phyloP scores from a whole-genome alignment of 37 sponge, comb jelly and placozoan genomes.

The Ianthella basta region DNA sequence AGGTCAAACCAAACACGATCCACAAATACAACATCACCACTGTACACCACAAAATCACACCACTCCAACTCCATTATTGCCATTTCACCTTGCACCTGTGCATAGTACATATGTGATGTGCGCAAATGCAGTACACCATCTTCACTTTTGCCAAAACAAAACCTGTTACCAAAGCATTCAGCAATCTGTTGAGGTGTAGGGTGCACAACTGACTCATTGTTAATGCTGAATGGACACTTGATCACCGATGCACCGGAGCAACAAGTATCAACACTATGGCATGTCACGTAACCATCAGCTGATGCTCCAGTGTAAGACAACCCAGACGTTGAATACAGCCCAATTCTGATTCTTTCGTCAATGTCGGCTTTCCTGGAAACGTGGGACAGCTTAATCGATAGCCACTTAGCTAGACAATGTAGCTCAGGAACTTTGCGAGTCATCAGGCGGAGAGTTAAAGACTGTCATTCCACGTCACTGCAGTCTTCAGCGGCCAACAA shows the following conservation, averaged over 20 bases:
- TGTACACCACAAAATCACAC: conserved; percentile 14
- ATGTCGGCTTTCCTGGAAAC: not conserved
- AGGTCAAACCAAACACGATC: not conserved
- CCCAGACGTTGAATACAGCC: not conserved
- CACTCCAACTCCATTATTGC: conserved; percentile 31
- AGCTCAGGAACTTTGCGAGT: conserved; percentile 6
- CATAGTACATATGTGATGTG: conserved; percentile 17
- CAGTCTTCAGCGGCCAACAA: not conserved
- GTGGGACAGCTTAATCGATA: not conserved
- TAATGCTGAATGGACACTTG: not conserved
- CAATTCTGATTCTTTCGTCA: not conserved
- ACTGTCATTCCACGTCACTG: not conserved
- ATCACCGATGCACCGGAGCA: not conserved
- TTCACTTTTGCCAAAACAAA: not conserved
- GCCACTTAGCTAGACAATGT: not conserved
- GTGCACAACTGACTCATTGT: conserved; percentile 1
- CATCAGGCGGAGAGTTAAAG: not conserved
- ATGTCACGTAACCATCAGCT: conserved; percentile 6
- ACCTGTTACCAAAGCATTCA: conserved; percentile 11
- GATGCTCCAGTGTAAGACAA: conserved; percentile 1
- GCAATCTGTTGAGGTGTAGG: conserved; percentile 25
- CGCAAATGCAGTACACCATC: not conserved
- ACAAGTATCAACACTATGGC: not conserved
- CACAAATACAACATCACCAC: conserved; percentile 4
- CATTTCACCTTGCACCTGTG: conserved; percentile 53